Evolutionary conservation across 2,113 vertebrate species (phyloP).

Genomic region (Pyrgilauda ruficollis): DNA sequence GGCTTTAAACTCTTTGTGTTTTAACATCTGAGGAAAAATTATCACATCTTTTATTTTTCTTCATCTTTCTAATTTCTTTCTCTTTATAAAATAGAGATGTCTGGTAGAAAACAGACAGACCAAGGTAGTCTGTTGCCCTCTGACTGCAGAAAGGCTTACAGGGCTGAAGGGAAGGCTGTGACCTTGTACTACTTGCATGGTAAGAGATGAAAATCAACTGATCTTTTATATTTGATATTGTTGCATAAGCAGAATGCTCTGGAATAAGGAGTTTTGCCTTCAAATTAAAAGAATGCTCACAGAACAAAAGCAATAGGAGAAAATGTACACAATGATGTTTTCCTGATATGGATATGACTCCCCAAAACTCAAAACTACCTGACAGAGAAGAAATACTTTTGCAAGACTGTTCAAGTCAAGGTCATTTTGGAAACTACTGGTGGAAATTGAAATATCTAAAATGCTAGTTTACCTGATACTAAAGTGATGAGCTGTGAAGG

Average conservation of each 20-base stretch:
- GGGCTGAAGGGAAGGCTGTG: not conserved
- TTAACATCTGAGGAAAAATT: not conserved
- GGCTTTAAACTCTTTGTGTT: not conserved
- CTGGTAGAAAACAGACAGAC: not conserved
- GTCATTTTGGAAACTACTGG: not conserved
- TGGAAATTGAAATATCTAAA: not conserved
- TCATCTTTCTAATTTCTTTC: not conserved
- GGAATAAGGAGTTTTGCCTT: not conserved
- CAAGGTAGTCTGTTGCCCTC: not conserved
- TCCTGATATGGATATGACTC: not conserved
- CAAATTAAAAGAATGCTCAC: not conserved
- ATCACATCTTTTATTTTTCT: not conserved
- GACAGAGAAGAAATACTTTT: not conserved
- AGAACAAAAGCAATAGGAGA: not conserved
- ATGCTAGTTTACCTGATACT: not conserved
- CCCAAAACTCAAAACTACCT: not conserved
- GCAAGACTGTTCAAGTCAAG: not conserved
- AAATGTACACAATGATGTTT: not conserved
- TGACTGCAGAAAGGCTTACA: not conserved
- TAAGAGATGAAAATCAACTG: not conserved
- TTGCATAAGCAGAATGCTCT: not conserved
- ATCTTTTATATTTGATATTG: not conserved
- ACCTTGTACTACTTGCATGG: not conserved
- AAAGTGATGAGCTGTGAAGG: not conserved
- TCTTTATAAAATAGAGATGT: not conserved